phyloP scores from a whole-genome alignment of 1,140 invertebrate genomes.

The Leptinotarsa lineolata region DNA sequence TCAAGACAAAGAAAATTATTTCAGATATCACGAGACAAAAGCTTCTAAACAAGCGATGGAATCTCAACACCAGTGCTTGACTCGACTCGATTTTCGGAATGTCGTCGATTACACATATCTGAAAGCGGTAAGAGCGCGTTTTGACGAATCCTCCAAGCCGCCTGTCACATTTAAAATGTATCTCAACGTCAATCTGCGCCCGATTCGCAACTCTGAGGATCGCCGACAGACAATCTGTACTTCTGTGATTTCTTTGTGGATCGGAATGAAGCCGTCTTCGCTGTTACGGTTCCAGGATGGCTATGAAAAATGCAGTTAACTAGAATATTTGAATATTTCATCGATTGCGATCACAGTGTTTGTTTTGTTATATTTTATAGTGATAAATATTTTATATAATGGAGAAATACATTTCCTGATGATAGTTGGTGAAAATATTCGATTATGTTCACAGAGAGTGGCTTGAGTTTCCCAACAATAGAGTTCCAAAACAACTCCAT shows the following conservation, averaged over 20 bases:
- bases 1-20: too few relatives aligned
- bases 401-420: too few relatives aligned
- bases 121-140: constrained; percentile 35
- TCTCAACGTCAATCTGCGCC: constrained; percentile 41
- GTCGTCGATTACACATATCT: constrained; percentile 5
- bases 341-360: neutral
- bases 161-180: constrained; percentile 45
- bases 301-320: neutral
- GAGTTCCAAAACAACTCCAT: too few relatives aligned
- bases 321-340: neutral
- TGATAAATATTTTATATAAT: too few relatives aligned
- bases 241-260: constrained; percentile 11
- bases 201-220: constrained; percentile 27
- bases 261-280: constrained; percentile 31
- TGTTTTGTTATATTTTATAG: too few relatives aligned
- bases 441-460: too few relatives aligned
- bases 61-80: neutral
- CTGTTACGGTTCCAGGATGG: neutral
- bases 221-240: constrained; percentile 34
- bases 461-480: too few relatives aligned
- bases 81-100: neutral
- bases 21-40: too few relatives aligned
- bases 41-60: neutral
- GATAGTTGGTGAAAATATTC: too few relatives aligned
- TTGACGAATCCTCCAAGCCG: constrained; percentile 44